Base-by-base conservation (phyloP, 1,140 invertebrate genomes). In the Acyrthosiphon pisum region DNA sequence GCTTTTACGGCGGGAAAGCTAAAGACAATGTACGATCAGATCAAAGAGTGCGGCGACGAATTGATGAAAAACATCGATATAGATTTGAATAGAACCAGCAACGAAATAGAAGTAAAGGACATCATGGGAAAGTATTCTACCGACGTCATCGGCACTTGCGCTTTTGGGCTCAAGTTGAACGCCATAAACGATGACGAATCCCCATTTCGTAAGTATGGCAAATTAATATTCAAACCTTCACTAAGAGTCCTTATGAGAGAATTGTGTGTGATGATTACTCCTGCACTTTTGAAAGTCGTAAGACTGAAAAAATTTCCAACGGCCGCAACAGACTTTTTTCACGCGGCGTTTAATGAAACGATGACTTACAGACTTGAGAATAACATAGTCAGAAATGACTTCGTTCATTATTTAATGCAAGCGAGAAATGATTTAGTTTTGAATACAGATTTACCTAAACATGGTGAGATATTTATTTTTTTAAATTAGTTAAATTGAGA, bases 401-500 rank as follows among this genome's bases (percentile, higher is more conserved):
- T 68, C 1, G 89, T 90, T 37, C 23, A 90, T 23, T 37, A 4
- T 86, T 86, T 86, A 46, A 18, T 86, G 41, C 84, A 46, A 46
- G 84, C 84, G 2, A 86, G 84, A 86, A 68, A 68, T 44, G 89
- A 90, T 56, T 90, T 90, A 41, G 89, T 90, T 20, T 41, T 90
- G 23, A 90, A 86, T n/a, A 30, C 3, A 30, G 14, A 46, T 86
- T 86, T 86, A 30, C 41, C 84, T 6, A 9, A 44, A 86, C 26
- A 44, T 14, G 84, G 84, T 86, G 20, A 46, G 30, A 6, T 18
- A 76, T n/a, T 76, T n/a, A 30, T 68, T n/a, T 6, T 4, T 68
- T 11, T n/a, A n/a, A n/a, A 18, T n/a, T 68, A n/a, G 11, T 30
- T 0, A 30, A 30, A 30, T 26, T n/a, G 4, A 68, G 6, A 60